A percentile compares a stretch with the other conserved stretches of the same genome.
Evolutionary conservation across 2,888 invertebrate genomes (phyloP).

Genomic region (Alloplasta piceator): DNA sequence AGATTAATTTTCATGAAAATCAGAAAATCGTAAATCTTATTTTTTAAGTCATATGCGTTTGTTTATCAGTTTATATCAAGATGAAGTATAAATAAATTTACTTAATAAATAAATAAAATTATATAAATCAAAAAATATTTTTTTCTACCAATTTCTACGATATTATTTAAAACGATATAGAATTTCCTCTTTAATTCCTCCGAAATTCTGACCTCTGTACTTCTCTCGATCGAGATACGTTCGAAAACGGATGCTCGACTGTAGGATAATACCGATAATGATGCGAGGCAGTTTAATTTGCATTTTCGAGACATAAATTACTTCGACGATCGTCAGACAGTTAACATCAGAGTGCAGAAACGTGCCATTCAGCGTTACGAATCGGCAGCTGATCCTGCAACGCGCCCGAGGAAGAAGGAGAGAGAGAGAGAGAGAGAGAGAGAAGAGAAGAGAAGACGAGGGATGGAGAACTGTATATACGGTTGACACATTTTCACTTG

Average conservation of each 20-base stretch:
- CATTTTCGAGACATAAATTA: slow-evolving; percentile 36
- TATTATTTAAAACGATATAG: no score
- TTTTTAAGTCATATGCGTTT: no score
- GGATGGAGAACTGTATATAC: slow-evolving; percentile 2
- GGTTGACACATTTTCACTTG: slow-evolving; percentile 64
- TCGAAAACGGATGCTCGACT: background rate
- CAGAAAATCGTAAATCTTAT: no score
- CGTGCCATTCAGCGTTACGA: slow-evolving; percentile 55
- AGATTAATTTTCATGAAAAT: no score
- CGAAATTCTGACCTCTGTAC: no score
- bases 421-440: slow-evolving; percentile 30
- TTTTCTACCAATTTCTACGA: no score
- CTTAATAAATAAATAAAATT: no score
- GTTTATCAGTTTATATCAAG: no score
- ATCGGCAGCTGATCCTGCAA: slow-evolving; percentile 58
- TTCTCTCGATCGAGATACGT: background rate
- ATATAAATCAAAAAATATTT: no score
- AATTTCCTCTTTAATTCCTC: no score
- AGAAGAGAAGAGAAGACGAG: slow-evolving; percentile 6
- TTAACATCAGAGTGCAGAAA: slow-evolving; percentile 50
- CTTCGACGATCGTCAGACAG: slow-evolving; percentile 42
- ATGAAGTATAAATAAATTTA: no score
- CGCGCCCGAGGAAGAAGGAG: slow-evolving; percentile 34
- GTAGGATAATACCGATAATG: background rate
- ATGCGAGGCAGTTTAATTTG: slow-evolving; percentile 20